Percentiles rank a stretch among this genome's conserved stretches.
phyloP scores from a whole-genome alignment of 2,888 invertebrate genomes.

The Meteorus colon region DNA sequence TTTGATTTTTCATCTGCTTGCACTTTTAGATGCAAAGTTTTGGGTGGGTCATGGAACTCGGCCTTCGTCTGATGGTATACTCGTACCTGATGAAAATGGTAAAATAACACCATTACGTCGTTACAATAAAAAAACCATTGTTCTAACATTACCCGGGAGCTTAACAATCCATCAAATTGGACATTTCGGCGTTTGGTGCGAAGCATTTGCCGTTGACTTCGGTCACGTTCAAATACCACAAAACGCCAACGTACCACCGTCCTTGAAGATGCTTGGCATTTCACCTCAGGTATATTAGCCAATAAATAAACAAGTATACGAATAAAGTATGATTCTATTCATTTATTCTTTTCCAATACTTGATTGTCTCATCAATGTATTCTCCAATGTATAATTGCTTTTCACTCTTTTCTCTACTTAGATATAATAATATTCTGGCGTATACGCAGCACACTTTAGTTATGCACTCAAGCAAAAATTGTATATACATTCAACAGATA shows the following conservation, averaged over 20 bases:
- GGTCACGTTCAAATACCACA: constrained; percentile 88
- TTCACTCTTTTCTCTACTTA: neutral
- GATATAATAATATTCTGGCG: neutral
- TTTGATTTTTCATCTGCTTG: constrained; percentile 1
- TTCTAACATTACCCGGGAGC: constrained; percentile 90
- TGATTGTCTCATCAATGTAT: no score
- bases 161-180: constrained; percentile 94
- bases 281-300: constrained; percentile 87
- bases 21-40: constrained; percentile 87
- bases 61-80: constrained; percentile 87
- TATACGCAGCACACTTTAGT: neutral
- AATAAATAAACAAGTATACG: neutral
- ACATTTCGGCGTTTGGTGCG: constrained; percentile 95
- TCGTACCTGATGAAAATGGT: constrained; percentile 94
- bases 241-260: constrained; percentile 88
- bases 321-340: neutral
- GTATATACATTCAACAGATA: neutral
- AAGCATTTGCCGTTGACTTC: constrained; percentile 94
- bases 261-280: constrained; percentile 93
- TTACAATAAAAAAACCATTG: constrained; percentile 91
- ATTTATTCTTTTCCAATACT: no score
- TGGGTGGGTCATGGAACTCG: constrained; percentile 91
- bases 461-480: neutral
- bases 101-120: constrained; percentile 84
- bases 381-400: no score